Evolutionary conservation across 1,140 invertebrate genomes (phyloP).

Genomic region (Thalassaphorura encarpata): DNA sequence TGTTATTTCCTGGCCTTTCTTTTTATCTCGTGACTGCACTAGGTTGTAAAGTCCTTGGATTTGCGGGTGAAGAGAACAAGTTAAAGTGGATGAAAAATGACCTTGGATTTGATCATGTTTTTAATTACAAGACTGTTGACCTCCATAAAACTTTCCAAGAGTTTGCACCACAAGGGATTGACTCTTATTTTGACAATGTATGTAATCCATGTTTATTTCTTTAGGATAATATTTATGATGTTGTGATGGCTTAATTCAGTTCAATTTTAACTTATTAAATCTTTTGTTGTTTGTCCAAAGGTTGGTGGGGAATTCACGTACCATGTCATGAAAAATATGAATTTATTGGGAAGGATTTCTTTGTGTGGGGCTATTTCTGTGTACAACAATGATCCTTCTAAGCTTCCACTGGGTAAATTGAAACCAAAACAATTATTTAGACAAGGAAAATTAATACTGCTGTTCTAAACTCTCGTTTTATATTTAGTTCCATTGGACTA

Average conservation of each 20-base stretch:
- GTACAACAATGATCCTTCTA: constrained; percentile 36
- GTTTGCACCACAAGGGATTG: constrained; percentile 39
- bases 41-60: constrained; percentile 41
- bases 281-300: constrained; percentile 34
- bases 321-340: constrained; percentile 51
- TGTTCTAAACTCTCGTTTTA: too few relatives aligned
- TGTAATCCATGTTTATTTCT: constrained; percentile 26
- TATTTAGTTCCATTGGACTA: constrained; percentile 43
- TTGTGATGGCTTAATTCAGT: too few relatives aligned
- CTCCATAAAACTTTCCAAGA: constrained; percentile 35
- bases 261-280: not conserved
- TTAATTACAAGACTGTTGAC: constrained; percentile 41
- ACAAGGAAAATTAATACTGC: too few relatives aligned
- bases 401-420: constrained; percentile 34
- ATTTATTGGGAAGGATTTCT: constrained; percentile 47
- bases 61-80: constrained; percentile 40
- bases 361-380: constrained; percentile 44
- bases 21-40: too few relatives aligned
- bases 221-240: too few relatives aligned
- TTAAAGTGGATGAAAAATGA: constrained; percentile 42
- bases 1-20: too few relatives aligned
- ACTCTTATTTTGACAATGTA: constrained; percentile 67
- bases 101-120: constrained; percentile 40
- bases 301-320: constrained; percentile 56
- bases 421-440: too few relatives aligned